Conservation (phyloP, 1,140 invertebrate species). For the Anastatus disparis region DNA sequence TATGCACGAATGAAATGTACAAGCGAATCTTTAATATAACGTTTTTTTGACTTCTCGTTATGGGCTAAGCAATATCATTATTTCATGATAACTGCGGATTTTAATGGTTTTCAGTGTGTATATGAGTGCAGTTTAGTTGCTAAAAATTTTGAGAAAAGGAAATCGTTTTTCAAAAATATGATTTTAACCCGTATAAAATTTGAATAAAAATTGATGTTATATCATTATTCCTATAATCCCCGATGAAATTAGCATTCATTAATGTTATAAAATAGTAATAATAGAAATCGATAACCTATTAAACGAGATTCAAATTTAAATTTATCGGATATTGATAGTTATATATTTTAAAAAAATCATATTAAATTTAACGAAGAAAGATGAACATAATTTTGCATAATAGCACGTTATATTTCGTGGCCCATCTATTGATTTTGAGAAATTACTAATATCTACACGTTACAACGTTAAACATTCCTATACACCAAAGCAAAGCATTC, state of each 20-base stretch:
- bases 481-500: no score
- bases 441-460: no score
- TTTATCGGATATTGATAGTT: no score
- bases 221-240: slow-evolving; percentile 16
- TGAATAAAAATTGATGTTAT: slow-evolving; percentile 6
- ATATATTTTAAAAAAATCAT: no score
- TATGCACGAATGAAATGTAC: slow-evolving; percentile 19
- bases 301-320: no score
- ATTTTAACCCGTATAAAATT: not conserved
- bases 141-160: slow-evolving; percentile 7
- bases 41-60: slow-evolving; percentile 3
- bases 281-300: no score
- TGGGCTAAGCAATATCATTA: slow-evolving; percentile 23
- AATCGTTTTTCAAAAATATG: slow-evolving; percentile 22
- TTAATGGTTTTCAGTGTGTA: slow-evolving; percentile 9
- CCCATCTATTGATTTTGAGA: no score
- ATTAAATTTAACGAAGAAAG: no score
- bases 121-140: not conserved
- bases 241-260: not conserved
- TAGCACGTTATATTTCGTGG: no score
- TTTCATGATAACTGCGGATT: slow-evolving; percentile 18
- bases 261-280: no score
- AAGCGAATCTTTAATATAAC: slow-evolving; percentile 2
- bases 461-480: no score
- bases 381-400: no score